Evolutionary conservation across 2,888 invertebrate genomes (phyloP), one percentile per base, ranked within the genome.

Genomic region (Drosophila peninsularis): DNA sequence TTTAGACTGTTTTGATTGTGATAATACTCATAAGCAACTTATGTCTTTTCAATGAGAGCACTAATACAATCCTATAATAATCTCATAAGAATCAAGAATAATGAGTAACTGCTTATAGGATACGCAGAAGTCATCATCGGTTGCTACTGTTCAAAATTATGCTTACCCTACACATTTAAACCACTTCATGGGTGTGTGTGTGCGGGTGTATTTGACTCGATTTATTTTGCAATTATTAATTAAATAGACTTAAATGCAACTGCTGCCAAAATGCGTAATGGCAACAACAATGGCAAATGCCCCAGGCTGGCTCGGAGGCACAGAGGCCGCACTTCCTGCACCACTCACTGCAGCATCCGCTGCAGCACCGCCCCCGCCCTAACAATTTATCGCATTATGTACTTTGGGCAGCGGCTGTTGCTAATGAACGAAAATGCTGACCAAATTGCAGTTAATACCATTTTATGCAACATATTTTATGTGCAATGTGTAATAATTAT

Each of bases 391-490:
- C 24, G 73, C 62, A 62, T 60, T 75, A 74, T 75, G 69, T 78
- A 64, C 42, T 78, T 74, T 78, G 70, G 69, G 54, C 55, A 63
- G 56, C 62, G 62, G 68, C 62, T 78, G 75, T 24, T 62, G 62
- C 65, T 71, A 78, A 76, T 76, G 64, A 79, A 75, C 62, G 65
- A 75, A 78, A 75, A 58, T 78, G 80, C 78, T 78, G 80, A 72
- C 78, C 72, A 80, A 78, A 79, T 58, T 80, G 62, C 68, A 65
- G 62, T 62, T 66, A 62, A 75, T 67, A 63, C 57, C 60, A 57
- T 65, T 83, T 82, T 71, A 74, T 81, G 83, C 74, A 83, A 72
- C 81, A 80, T 86, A 77, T 86, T 82, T 80, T 71, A 70, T 61
- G 78, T 78, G 78, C 52, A 45, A 73, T 73, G 68, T 49, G 42